Evolutionary conservation across 2,113 vertebrate species (phyloP).

Genomic region (Brachypodius melanocephalos): DNA sequence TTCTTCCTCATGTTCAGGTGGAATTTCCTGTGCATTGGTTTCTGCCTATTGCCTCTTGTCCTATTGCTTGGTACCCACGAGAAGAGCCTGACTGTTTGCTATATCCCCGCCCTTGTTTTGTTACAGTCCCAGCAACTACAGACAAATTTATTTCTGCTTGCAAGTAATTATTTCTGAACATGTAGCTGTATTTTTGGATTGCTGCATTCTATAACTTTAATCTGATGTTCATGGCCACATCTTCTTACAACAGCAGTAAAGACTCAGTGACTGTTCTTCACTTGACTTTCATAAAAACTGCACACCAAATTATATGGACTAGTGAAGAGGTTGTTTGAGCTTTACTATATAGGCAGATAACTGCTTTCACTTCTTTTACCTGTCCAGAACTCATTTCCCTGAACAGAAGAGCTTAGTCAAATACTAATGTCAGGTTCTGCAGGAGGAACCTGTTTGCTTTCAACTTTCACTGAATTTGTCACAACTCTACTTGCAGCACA

Average conservation of each 20-base stretch:
- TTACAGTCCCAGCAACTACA: not conserved
- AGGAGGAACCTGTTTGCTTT: constrained; percentile 30
- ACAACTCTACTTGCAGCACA: constrained; percentile 37
- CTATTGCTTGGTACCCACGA: not conserved
- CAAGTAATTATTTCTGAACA: not conserved
- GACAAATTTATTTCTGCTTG: not conserved
- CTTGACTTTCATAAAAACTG: not conserved
- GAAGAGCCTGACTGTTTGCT: not conserved
- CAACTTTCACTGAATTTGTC: constrained; percentile 35
- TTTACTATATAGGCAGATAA: not conserved
- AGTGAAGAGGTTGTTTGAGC: not conserved
- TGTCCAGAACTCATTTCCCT: not conserved
- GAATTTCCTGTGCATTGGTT: not conserved
- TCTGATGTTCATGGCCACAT: not conserved
- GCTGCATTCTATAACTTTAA: not conserved
- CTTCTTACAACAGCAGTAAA: not conserved
- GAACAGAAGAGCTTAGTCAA: constrained; percentile 4
- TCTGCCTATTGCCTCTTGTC: not conserved
- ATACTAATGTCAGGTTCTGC: not conserved
- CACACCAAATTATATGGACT: not conserved
- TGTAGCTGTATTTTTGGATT: not conserved
- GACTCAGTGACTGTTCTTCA: not conserved
- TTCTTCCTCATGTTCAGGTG: not conserved
- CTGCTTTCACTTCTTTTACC: not conserved
- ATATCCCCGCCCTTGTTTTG: not conserved